Evolutionary conservation across 2,888 invertebrate genomes (phyloP).

Genomic region (Chironomus tentans): DNA sequence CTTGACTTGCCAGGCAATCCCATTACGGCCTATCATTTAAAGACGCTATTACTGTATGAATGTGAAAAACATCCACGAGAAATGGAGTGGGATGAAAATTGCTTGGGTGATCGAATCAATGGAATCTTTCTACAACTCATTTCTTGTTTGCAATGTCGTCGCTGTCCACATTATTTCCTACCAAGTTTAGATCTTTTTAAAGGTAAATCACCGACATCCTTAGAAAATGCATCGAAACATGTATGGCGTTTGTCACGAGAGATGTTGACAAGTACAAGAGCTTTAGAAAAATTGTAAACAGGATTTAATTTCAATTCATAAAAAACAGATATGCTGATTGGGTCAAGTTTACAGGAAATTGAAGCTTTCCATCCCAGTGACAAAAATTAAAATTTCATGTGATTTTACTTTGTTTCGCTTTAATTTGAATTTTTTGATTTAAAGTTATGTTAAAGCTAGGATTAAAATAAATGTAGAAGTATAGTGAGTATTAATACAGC

Average conservation of each 20-base stretch:
- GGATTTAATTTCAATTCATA: no score
- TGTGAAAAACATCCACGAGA: slow-evolving; percentile 94
- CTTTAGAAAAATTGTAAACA: slow-evolving; percentile 76
- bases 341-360: no score
- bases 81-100: slow-evolving; percentile 89
- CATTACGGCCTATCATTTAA: slow-evolving; percentile 83
- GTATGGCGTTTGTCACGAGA: slow-evolving; percentile 88
- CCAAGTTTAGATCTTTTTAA: slow-evolving; percentile 90
- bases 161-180: slow-evolving; percentile 93
- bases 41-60: slow-evolving; percentile 84
- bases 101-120: slow-evolving; percentile 84
- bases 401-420: no score
- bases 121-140: slow-evolving; percentile 92
- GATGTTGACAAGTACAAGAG: slow-evolving; percentile 83
- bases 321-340: no score
- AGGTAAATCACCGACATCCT: slow-evolving; percentile 79
- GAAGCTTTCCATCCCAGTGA: no score
- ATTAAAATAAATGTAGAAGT: no score
- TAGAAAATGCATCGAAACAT: slow-evolving; percentile 90
- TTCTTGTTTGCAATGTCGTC: slow-evolving; percentile 86
- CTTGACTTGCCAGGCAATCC: slow-evolving; percentile 83
- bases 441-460: no score
- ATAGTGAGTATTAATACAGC: no score
- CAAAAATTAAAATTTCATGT: no score
- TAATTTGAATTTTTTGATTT: no score